phyloP scores from a whole-genome alignment of 2,113 vertebrate genomes.

The Anseranas semipalmata region DNA sequence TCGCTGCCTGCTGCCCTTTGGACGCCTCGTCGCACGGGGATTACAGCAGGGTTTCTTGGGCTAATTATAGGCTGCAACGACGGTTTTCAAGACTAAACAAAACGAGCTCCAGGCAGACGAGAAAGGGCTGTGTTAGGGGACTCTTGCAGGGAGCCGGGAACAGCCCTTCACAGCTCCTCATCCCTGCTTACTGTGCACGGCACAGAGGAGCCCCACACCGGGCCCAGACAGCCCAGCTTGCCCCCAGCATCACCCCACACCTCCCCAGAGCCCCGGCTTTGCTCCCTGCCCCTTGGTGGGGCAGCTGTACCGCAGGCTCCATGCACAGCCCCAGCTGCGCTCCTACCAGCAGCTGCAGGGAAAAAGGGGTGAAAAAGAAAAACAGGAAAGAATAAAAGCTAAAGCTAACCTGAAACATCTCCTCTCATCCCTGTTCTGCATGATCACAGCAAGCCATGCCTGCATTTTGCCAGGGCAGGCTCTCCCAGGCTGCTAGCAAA shows the following conservation, averaged over 20 bases:
- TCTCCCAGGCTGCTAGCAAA: neutral
- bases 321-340: too few species aligned
- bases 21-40: neutral
- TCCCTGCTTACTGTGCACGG: fast-evolving
- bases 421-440: neutral
- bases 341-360: fast-evolving
- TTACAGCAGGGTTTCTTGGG: neutral
- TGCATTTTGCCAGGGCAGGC: neutral
- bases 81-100: neutral
- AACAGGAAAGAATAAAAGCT: neutral
- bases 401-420: neutral
- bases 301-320: fast-evolving
- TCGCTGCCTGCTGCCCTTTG: neutral
- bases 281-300: neutral
- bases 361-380: neutral
- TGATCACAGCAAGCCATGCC: neutral
- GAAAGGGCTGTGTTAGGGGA: neutral
- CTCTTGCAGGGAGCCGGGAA: neutral
- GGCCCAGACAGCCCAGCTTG: neutral
- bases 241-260: neutral
- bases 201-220: neutral
- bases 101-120: fast-evolving
- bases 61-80: neutral
- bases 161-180: neutral
- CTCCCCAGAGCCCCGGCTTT: neutral